Evolutionary conservation across 2,113 vertebrate genomes (phyloP).

Genomic region (Ophthalmolycus amberensis): DNA sequence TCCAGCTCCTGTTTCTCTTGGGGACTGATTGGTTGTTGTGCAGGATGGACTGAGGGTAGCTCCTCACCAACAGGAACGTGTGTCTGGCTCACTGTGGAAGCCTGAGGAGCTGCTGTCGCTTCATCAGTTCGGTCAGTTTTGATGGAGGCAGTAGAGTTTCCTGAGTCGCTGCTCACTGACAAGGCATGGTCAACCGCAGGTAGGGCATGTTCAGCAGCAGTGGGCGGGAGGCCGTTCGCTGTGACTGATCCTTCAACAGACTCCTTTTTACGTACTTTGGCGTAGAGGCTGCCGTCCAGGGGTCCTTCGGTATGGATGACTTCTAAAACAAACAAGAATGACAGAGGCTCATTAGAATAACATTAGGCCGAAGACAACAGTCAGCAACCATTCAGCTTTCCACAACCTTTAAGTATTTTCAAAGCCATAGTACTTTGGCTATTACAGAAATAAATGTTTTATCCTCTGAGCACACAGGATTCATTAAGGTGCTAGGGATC

Average conservation of each 20-base stretch:
- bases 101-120: conserved; percentile 54
- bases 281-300: conserved; percentile 96
- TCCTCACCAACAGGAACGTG: conserved; percentile 57
- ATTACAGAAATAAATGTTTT: neutral
- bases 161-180: conserved; percentile 97
- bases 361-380: neutral
- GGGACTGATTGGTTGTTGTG: conserved; percentile 86
- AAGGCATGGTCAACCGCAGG: conserved; percentile 91
- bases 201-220: conserved; percentile 73
- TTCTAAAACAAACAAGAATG: conserved; percentile 82
- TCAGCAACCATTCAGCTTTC: conserved; percentile 12
- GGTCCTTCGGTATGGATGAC: conserved; percentile 97
- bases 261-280: conserved; percentile 99
- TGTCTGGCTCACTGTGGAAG: conserved; percentile 74
- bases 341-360: conserved; percentile 41
- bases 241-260: conserved; percentile 85
- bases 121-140: conserved; percentile 97
- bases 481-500: conserved; percentile 6
- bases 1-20: conserved; percentile 95
- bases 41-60: conserved; percentile 44
- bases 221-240: conserved; percentile 81
- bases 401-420: conserved; percentile 16
- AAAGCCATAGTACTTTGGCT: neutral
- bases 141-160: conserved; percentile 96
- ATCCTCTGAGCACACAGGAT: conserved; percentile 8